These are phyloP conservation scores for Thereva nobilitata DNA, from an alignment of 2,888 invertebrate genomes.

Conservation along the genomic window DNA sequence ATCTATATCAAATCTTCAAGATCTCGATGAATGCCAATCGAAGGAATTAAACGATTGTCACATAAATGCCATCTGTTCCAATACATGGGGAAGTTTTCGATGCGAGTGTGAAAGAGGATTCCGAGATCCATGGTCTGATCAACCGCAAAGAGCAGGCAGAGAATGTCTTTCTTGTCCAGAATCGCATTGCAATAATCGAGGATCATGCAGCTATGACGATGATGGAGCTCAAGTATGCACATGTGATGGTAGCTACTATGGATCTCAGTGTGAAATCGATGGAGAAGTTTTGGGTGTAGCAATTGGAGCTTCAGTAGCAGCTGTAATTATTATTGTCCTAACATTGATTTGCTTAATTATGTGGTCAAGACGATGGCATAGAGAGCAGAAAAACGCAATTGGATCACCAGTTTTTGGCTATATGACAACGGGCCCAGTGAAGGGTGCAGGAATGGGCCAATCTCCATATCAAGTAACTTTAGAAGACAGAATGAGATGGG, in stretches of 20 bases:
- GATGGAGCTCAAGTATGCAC: slow-evolving; percentile 63
- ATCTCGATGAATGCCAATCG: slow-evolving; percentile 84
- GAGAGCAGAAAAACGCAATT: slow-evolving; percentile 79
- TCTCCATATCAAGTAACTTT: slow-evolving; percentile 76
- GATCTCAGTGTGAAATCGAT: slow-evolving; percentile 86
- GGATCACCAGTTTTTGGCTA: slow-evolving; percentile 87
- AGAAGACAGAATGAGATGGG: slow-evolving; percentile 84
- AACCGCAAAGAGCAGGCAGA: slow-evolving; percentile 70
- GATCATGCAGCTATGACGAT: slow-evolving; percentile 77
- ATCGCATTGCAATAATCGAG: slow-evolving; percentile 80
- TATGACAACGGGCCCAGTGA: slow-evolving; percentile 76
- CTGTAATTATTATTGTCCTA: slow-evolving; percentile 83
- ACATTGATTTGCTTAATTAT: slow-evolving; percentile 85
- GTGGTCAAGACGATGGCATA: slow-evolving; percentile 92
- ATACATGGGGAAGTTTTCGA: slow-evolving; percentile 75
- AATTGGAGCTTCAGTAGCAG: slow-evolving; percentile 86
- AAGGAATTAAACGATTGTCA: slow-evolving; percentile 85
- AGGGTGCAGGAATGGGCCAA: slow-evolving; percentile 69
- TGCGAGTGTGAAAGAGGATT: slow-evolving; percentile 76
- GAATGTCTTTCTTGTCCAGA: slow-evolving; percentile 78
- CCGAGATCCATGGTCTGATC: slow-evolving; percentile 73
- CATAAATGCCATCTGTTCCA: slow-evolving; percentile 73
- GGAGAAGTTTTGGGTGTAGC: slow-evolving; percentile 91
- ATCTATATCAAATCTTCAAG: slow-evolving; percentile 74
- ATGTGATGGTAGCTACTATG: slow-evolving; percentile 83